phyloP scores from a whole-genome alignment of 2,113 vertebrate genomes.

The Ptilonorhynchus violaceus region DNA sequence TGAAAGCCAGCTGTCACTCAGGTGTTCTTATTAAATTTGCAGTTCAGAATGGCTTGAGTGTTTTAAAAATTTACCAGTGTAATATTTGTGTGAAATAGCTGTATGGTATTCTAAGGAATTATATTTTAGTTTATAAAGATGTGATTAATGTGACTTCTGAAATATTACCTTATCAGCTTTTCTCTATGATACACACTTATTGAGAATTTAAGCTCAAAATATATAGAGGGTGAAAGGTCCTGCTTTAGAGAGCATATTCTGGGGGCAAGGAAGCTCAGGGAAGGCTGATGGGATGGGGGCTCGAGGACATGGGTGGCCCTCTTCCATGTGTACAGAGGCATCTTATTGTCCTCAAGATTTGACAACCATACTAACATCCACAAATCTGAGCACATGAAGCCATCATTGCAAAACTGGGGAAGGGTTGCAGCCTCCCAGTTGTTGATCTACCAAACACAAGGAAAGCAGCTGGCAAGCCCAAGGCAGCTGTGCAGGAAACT shows the following conservation, averaged over 20 bases:
- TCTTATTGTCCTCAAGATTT: background rate
- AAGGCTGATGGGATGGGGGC: background rate
- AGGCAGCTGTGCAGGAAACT: background rate
- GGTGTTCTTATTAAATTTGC: conserved; percentile 20
- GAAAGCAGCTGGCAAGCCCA: background rate
- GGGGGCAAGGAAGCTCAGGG: background rate
- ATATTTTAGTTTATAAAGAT: conserved; percentile 9
- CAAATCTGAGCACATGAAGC: background rate
- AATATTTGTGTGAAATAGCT: background rate
- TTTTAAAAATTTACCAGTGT: conserved; percentile 18
- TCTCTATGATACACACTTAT: background rate
- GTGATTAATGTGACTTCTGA: background rate
- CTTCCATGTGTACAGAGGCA: background rate
- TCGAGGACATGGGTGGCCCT: background rate
- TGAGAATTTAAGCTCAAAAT: background rate
- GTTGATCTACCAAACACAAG: background rate
- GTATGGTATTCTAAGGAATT: background rate
- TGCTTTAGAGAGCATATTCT: background rate
- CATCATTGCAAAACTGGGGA: background rate
- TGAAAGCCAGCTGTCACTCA: conserved; percentile 3
- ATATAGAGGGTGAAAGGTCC: background rate
- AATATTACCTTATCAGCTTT: background rate
- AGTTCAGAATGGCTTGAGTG: background rate
- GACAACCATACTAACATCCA: background rate
- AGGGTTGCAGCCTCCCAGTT: background rate